Evolutionary conservation across 2,797 vertebrate species (phyloP), one percentile per base, ranked within the genome.

Genomic region (Falco concolor): DNA sequence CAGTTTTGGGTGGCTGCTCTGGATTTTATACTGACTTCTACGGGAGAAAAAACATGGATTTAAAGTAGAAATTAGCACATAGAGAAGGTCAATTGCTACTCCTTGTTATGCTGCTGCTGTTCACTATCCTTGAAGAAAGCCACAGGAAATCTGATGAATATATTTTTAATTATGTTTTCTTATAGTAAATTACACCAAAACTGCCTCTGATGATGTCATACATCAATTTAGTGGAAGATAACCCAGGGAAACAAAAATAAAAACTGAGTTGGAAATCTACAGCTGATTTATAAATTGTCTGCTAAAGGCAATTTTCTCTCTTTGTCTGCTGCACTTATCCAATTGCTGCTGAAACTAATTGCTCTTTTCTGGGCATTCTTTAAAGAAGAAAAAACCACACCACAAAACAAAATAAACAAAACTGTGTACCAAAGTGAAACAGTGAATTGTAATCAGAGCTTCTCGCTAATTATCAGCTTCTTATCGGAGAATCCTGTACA

Each of bases 271-370:
- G 53, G 69, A 77, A 84, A 96, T 59, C 87, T 83, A 73, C 67
- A 42, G 80, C 95, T 96, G 96, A 94, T 97, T 97, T 95, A 95
- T 93, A 94, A 94, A 95, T 92, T 36, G 81, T 94, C 94, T 63
- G 81, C 95, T 96, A 72, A 87, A 89, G 90, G 97, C 96, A 96
- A 95, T 95, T 96, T 94, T 80, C 92, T 92, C 90, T 93, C 92
- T 97, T 97, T 97, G 84, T 95, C 85, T 95, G 94, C 93, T 54
- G 86, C 65, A 59, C 52, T 94, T 95, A 81, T 49, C 89, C 82
- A 92, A 94, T 93, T 93, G 94, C 92, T 93, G 64, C 89, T 82
- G 90, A 96, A 97, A 95, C 95, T 95, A 96, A 97, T 96, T 97
- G 95, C 89, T 96, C 91, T 92, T 95, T 94, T 93, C 93, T 75